Evolutionary conservation across 2,113 vertebrate genomes (phyloP).

Genomic region (Trochalopteron elliotii): DNA sequence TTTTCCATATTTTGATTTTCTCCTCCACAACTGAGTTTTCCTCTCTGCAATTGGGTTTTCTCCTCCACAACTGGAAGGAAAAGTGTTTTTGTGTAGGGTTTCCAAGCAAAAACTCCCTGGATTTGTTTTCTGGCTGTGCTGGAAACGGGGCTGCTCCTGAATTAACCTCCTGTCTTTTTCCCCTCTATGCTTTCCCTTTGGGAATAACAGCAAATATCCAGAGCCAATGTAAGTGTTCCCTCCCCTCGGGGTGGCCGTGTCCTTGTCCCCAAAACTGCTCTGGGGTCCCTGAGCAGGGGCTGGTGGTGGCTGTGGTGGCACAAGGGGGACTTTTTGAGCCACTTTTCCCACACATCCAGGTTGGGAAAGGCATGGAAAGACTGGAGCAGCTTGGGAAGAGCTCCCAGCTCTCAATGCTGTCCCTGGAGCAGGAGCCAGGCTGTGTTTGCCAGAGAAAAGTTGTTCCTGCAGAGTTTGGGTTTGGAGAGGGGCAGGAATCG

Average conservation of each 20-base stretch:
- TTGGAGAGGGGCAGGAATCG: not conserved
- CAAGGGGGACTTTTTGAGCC: not conserved
- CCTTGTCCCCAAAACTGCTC: not conserved
- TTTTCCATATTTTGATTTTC: not conserved
- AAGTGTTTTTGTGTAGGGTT: not conserved
- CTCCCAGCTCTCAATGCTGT: not conserved
- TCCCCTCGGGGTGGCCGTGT: fast-evolving
- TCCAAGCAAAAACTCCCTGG: fast-evolving
- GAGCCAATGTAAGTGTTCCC: slow-evolving; percentile 88
- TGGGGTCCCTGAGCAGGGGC: not conserved
- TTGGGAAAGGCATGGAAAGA: not conserved
- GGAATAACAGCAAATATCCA: slow-evolving; percentile 97
- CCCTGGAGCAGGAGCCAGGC: fast-evolving
- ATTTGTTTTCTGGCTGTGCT: fast-evolving
- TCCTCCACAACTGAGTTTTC: not conserved
- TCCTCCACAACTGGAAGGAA: not conserved
- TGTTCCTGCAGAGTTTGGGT: not conserved
- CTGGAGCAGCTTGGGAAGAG: not conserved
- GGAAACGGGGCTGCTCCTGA: not conserved
- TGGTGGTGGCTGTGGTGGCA: not conserved
- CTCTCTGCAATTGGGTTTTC: not conserved
- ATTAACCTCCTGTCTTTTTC: slow-evolving; percentile 53
- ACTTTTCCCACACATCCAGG: fast-evolving
- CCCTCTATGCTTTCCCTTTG: slow-evolving; percentile 60
- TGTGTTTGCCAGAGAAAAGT: fast-evolving